phyloP scores from a whole-genome alignment of 2,113 vertebrate species.

The Salminus brasiliensis region DNA sequence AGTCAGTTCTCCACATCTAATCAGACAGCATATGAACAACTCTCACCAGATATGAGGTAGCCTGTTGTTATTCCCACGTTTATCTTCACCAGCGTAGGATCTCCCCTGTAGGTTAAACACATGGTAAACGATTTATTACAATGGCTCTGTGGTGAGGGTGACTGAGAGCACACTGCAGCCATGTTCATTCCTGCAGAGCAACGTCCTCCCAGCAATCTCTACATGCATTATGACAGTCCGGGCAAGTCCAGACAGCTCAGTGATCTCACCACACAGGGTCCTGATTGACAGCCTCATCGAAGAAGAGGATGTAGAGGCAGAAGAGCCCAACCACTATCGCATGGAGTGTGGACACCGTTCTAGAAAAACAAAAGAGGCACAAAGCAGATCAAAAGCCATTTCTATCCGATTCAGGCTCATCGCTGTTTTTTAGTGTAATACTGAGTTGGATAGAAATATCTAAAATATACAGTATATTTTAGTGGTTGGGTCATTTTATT shows the following conservation, averaged over 20 bases:
- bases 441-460: too few relatives aligned
- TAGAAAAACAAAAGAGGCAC: conserved; percentile 63
- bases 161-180: conserved; percentile 15
- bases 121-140: conserved; percentile 34
- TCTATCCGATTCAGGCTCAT: too few relatives aligned
- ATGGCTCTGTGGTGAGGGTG: not conserved
- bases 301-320: conserved; percentile 87
- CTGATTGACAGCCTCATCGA: conserved; percentile 85
- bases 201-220: conserved; percentile 26
- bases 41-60: conserved; percentile 99
- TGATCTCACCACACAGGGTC: conserved; percentile 96
- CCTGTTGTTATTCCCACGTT: conserved; percentile 94
- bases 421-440: too few relatives aligned
- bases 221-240: conserved; percentile 23
- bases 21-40: not conserved
- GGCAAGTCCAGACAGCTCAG: not conserved
- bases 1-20: not conserved
- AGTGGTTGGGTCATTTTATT: too few relatives aligned
- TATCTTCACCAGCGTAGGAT: conserved; percentile 86
- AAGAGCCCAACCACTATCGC: conserved; percentile 89
- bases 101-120: conserved; percentile 82
- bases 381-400: too few relatives aligned
- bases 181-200: not conserved
- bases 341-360: conserved; percentile 93
- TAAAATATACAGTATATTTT: too few relatives aligned